A percentile compares a stretch with the other conserved stretches of the same genome.
phyloP scores from a whole-genome alignment of 2,113 vertebrate genomes.

The Protobothrops flavoviridis region DNA sequence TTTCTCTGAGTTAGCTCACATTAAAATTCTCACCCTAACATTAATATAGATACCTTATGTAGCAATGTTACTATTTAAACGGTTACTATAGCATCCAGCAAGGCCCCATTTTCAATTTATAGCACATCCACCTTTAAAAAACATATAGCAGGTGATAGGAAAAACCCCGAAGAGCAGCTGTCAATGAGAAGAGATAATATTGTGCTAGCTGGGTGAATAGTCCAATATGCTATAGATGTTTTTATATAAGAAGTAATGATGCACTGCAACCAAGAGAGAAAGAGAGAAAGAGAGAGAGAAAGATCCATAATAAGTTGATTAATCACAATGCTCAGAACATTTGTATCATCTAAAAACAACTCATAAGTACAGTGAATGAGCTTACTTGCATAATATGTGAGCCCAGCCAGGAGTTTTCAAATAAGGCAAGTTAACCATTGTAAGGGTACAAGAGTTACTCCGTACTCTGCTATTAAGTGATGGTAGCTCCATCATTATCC shows the following conservation, averaged over 20 bases:
- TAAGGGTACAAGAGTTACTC: neutral
- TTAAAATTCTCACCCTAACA: neutral
- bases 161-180: neutral
- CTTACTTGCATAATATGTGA: neutral
- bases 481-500: neutral
- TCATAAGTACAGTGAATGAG: neutral
- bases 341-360: neutral
- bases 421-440: neutral
- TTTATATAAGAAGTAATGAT: neutral
- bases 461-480: neutral
- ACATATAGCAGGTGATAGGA: neutral
- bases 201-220: neutral
- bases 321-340: neutral
- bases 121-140: neutral
- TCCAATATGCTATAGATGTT: neutral
- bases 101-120: neutral
- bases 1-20: neutral
- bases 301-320: neutral
- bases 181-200: neutral
- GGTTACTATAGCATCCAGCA: neutral
- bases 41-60: neutral
- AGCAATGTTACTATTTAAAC: neutral
- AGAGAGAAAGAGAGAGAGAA: neutral
- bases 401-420: neutral
- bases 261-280: neutral